Base-by-base conservation (phyloP, 1,140 invertebrate genomes). In the Zaprionus vittiger region DNA sequence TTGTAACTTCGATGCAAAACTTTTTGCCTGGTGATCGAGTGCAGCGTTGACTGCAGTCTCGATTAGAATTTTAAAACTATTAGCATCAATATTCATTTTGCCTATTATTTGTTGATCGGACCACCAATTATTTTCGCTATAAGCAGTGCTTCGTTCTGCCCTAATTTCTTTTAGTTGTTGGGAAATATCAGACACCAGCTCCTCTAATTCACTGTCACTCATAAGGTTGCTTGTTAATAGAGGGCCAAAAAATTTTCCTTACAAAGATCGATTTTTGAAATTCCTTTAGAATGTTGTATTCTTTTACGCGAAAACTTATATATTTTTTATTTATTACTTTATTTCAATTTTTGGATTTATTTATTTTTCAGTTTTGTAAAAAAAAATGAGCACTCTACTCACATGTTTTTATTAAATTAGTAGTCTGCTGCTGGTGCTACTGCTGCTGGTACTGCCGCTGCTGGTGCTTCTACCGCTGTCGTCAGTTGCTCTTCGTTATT, bases 1-100 rank as follows among this genome's bases (percentile, higher is more conserved):
- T n/a, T n/a, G n/a, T n/a, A n/a, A n/a, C n/a, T n/a, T n/a, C n/a
- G n/a, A n/a, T n/a, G 7, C 17, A 49, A 49, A 49, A 20, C 20
- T 22, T 49, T 49, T 49, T 22, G 47, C 47, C 11, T 49, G 47
- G 47, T 52, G 11, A 22, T 52, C 47, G 47, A 52, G 47, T 14
- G 20, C 47, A 22, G 47, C 47, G 0, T 22, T 52, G 7, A 52
- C 47, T 1, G 47, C 4, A 11, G 47, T 22, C 20, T 52, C 20
- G 17, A 52, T 52, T 52, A 52, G 47, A 28, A 44, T 17, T 44
- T 44, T 44, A 0, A 44, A 44, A 44, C 41, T 44, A 44, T 17
- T n/a, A 44, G 41, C 41, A 44, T 44, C 41, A 44, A 44, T 44
- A 44, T 44, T 44, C n/a, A 44, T 44, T 44, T 44, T 44, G 5